Evolutionary conservation across 2,888 invertebrate species (phyloP).

Genomic region (Nebria brevicollis): DNA sequence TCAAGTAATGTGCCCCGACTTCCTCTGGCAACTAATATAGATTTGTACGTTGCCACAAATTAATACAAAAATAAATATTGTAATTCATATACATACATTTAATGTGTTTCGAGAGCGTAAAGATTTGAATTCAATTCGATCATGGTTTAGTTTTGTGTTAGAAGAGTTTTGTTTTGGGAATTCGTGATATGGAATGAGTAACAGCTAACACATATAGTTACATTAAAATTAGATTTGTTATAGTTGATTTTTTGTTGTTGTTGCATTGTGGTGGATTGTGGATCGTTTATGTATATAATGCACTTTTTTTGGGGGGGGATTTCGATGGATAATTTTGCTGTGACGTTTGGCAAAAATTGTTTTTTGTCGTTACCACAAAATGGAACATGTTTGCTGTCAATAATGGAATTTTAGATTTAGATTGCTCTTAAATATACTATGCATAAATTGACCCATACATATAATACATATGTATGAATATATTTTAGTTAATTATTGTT

Average conservation of each 20-base stretch:
- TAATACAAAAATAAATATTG: neutral
- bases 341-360: neutral
- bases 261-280: neutral
- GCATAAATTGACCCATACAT: neutral
- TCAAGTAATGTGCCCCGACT: neutral
- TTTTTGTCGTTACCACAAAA: neutral
- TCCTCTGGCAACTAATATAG: conserved; percentile 2
- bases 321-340: neutral
- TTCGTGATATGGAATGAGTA: neutral
- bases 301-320: neutral
- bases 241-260: neutral
- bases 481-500: too few relatives aligned
- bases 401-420: neutral
- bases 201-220: neutral
- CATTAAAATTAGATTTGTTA: neutral
- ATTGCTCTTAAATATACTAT: neutral
- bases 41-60: neutral
- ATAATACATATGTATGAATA: neutral
- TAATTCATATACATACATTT: neutral
- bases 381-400: neutral
- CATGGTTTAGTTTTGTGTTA: neutral
- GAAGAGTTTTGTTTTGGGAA: neutral
- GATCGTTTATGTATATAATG: neutral
- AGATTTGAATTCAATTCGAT: neutral
- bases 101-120: neutral